Percentiles rank a stretch among this genome's conserved stretches.
Conservation (phyloP, 2,888 invertebrate genomes). For the Ennomos quercinarius region DNA sequence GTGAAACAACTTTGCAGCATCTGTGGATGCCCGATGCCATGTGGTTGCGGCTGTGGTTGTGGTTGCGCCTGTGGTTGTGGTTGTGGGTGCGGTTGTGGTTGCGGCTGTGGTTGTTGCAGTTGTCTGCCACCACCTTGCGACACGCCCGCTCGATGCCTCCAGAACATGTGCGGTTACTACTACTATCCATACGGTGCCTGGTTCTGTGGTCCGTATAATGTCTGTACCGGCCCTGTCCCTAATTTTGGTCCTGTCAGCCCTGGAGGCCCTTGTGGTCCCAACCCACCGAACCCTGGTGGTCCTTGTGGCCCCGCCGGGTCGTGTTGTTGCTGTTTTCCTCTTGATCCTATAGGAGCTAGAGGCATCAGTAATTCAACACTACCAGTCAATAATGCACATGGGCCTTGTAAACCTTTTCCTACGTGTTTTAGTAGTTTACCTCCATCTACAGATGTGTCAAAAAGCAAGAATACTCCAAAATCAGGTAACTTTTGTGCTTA, state of each 20-base stretch:
- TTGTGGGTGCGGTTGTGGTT: conserved; percentile 28
- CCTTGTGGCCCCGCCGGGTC: conserved; percentile 35
- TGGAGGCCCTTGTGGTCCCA: conserved; percentile 42
- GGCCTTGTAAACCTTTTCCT: background rate
- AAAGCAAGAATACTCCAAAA: too few relatives aligned
- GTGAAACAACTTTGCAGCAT: conserved; percentile 27
- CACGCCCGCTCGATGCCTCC: conserved; percentile 59
- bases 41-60: conserved; percentile 4
- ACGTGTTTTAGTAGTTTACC: conserved; percentile 2
- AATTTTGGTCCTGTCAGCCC: conserved; percentile 38
- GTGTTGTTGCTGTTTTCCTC: conserved; percentile 22
- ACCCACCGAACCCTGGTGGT: conserved; percentile 34
- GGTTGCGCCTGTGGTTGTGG: conserved; percentile 29
- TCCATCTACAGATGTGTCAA: too few relatives aligned
- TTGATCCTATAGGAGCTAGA: background rate
- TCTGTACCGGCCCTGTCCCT: conserved; percentile 48
- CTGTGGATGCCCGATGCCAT: conserved; percentile 44
- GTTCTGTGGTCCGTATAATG: conserved; percentile 73
- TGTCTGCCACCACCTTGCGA: conserved; percentile 66
- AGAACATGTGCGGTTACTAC: conserved; percentile 70
- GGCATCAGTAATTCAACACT: too few relatives aligned
- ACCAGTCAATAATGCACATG: too few relatives aligned
- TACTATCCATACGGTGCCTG: conserved; percentile 72
- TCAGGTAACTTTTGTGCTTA: too few relatives aligned
- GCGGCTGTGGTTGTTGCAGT: conserved; percentile 4